phyloP scores from a whole-genome alignment of 2,888 invertebrate species.

The Tuberolachnus salignus region DNA sequence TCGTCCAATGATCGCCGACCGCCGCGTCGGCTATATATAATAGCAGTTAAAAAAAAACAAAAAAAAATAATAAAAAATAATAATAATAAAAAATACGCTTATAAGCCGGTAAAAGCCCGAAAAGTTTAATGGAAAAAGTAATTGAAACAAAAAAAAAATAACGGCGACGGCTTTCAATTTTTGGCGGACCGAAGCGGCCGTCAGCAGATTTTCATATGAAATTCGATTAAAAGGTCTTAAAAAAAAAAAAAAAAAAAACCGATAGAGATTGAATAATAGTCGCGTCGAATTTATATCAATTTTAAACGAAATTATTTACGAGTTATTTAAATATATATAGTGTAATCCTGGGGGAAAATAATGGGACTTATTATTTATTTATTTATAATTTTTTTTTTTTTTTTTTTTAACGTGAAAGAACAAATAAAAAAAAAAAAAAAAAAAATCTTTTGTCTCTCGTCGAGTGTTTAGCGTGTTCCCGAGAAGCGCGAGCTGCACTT shows the following conservation, averaged over 20 bases:
- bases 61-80: too few relatives aligned
- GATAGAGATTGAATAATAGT: background rate
- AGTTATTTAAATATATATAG: background rate
- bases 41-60: too few relatives aligned
- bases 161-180: too few relatives aligned
- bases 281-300: background rate
- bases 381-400: background rate
- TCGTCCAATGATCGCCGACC: too few relatives aligned
- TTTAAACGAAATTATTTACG: background rate
- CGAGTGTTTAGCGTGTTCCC: constrained; percentile 4
- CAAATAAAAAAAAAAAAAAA: background rate
- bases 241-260: background rate
- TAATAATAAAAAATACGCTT: too few relatives aligned
- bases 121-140: too few relatives aligned
- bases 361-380: background rate
- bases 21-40: too few relatives aligned
- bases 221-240: background rate
- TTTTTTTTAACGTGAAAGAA: constrained; percentile 7
- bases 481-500: background rate
- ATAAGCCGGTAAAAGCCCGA: too few relatives aligned
- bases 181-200: too few relatives aligned
- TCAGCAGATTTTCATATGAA: background rate
- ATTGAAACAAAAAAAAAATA: too few relatives aligned
- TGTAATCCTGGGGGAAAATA: background rate
- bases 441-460: constrained; percentile 4